A percentile compares a stretch with the other conserved stretches of the same genome.
phyloP scores from a whole-genome alignment of 2,888 invertebrate genomes.

The Eurytoma adleriae region DNA sequence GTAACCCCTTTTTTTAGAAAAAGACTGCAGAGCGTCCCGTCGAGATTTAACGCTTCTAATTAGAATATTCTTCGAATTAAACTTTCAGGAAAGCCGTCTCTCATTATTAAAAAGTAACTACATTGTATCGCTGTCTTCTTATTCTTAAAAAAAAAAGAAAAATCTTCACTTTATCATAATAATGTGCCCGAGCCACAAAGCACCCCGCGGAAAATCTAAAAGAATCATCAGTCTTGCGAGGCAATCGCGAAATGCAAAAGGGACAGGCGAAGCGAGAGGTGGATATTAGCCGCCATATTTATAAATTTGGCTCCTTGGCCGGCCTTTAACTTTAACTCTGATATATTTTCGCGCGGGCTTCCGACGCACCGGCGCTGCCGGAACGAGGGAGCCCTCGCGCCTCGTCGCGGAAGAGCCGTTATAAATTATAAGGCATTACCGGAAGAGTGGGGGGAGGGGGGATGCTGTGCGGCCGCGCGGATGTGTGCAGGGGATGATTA shows the following conservation, averaged over 20 bases:
- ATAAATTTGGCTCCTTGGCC: constrained; percentile 67
- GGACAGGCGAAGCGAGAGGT: neutral
- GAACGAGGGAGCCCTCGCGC: constrained; percentile 51
- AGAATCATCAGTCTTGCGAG: neutral
- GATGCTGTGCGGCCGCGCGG: constrained; percentile 64
- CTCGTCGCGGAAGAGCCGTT: constrained; percentile 67
- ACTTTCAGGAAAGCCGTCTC: no score
- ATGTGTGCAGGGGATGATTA: constrained; percentile 76
- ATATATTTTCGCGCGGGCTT: constrained; percentile 68
- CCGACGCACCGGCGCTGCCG: constrained; percentile 55
- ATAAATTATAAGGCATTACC: constrained; percentile 76
- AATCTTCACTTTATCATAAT: no score
- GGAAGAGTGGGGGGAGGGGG: constrained; percentile 27
- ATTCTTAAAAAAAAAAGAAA: no score
- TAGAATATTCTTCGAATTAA: no score
- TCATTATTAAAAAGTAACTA: no score
- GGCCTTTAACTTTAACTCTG: constrained; percentile 73
- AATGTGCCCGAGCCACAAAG: no score
- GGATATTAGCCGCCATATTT: constrained; percentile 69
- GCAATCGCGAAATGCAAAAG: constrained; percentile 13
- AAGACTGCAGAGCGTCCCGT: neutral
- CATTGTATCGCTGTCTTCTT: no score
- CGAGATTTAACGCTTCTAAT: no score
- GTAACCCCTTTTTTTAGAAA: neutral
- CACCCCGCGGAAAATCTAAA: no score